Percentiles rank a stretch among this genome's conserved stretches.
Conservation (phyloP, 2,888 invertebrate genomes). For the Slavum lentiscoides region DNA sequence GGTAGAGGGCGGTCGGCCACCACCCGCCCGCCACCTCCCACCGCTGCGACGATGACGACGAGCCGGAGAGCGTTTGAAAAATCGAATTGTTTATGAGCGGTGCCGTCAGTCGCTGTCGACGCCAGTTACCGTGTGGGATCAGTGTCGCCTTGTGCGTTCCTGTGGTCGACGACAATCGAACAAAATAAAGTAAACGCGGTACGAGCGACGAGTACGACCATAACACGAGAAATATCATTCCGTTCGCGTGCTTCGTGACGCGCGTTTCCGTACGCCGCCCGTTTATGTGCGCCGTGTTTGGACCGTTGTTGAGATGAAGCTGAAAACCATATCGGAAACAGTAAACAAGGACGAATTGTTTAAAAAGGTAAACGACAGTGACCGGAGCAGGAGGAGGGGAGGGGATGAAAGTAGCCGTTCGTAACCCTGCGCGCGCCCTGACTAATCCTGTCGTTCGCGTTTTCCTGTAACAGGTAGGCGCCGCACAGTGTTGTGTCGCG, state of each 20-base stretch:
- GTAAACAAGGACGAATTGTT: constrained; percentile 48
- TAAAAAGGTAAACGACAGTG: constrained; percentile 30
- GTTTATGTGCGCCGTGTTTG: constrained; percentile 16
- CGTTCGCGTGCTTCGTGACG: not conserved
- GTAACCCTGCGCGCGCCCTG: not conserved
- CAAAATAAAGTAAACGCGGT: too few relatives aligned
- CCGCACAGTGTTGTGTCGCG: accelerated
- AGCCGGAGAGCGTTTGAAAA: constrained; percentile 25
- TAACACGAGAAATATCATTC: not conserved
- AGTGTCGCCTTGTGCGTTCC: not conserved
- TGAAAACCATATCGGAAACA: constrained; percentile 49
- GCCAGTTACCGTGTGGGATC: constrained; percentile 12
- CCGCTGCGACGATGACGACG: too few relatives aligned
- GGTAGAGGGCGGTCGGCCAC: too few relatives aligned
- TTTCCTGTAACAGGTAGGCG: constrained; percentile 22
- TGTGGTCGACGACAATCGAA: not conserved
- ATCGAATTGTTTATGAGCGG: constrained; percentile 47
- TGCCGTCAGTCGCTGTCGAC: not conserved
- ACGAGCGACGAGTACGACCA: too few relatives aligned
- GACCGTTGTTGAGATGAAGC: constrained; percentile 43
- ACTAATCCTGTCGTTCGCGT: too few relatives aligned
- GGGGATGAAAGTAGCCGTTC: not conserved
- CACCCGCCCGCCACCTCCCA: too few relatives aligned
- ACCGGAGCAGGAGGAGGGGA: too few relatives aligned
- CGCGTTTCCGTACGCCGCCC: not conserved